Percentiles rank a stretch among this genome's conserved stretches.
These are phyloP conservation scores for Enteromius unitaeniatus DNA, from an alignment of 2,797 vertebrate genomes.

Conservation along the genomic window DNA sequence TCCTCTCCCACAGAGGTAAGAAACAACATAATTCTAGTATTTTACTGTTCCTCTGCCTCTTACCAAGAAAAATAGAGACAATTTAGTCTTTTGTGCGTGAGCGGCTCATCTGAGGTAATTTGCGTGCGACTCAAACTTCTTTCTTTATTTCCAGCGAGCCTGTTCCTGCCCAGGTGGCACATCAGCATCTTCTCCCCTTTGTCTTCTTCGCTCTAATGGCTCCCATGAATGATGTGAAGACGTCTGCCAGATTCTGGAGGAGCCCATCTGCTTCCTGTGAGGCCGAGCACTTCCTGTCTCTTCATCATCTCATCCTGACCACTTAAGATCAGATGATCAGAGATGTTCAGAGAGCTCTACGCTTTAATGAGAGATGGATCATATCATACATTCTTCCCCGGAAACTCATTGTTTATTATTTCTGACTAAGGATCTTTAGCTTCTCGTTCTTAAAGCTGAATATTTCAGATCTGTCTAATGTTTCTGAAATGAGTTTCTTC, in stretches of 20 bases:
- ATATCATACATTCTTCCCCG: background rate
- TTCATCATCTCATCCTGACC: background rate
- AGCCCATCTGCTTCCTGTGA: slow-evolving; percentile 65
- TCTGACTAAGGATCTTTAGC: background rate
- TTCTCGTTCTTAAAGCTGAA: background rate
- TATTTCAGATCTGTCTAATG: background rate
- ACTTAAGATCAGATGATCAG: background rate
- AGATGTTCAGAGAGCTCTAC: background rate
- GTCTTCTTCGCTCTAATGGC: slow-evolving; percentile 44
- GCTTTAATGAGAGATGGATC: background rate
- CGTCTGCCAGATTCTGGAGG: slow-evolving; percentile 51
- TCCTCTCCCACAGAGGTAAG: background rate
- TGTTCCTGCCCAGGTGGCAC: slow-evolving; percentile 45
- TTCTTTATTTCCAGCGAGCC: slow-evolving; percentile 17
- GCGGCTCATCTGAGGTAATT: slow-evolving; percentile 43
- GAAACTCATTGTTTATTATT: too few species aligned
- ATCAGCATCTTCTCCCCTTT: slow-evolving; percentile 32
- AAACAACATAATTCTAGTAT: slow-evolving; percentile 24
- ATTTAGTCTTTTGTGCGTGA: slow-evolving; percentile 45
- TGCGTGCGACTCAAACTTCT: slow-evolving; percentile 33
- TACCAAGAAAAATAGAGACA: slow-evolving; percentile 1
- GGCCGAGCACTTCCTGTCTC: slow-evolving; percentile 41
- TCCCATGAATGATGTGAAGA: slow-evolving; percentile 56
- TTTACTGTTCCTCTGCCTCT: slow-evolving; percentile 8
- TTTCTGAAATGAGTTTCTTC: background rate